Conservation (phyloP, 2,888 invertebrate species). For the Caenorhabditis becei region DNA sequence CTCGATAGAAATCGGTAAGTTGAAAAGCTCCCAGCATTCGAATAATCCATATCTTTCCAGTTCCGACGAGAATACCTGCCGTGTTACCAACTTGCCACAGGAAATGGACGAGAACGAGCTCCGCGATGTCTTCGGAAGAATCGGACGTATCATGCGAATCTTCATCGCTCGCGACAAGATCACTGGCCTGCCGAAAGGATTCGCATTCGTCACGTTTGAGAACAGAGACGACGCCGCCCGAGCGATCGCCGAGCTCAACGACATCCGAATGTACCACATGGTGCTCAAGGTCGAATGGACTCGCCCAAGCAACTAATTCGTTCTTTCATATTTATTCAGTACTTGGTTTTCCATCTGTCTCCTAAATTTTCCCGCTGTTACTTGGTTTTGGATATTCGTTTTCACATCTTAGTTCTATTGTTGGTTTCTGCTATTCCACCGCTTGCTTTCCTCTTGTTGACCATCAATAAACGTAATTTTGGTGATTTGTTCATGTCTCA, state of each 20-base stretch:
- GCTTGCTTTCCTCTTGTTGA: conserved; percentile 8
- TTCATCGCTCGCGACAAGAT: conserved; percentile 93
- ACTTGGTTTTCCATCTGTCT: conserved; percentile 11
- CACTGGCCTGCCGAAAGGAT: conserved; percentile 87
- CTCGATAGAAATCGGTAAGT: conserved; percentile 53
- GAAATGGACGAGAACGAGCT: conserved; percentile 94
- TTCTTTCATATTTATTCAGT: conserved; percentile 3
- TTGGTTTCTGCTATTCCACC: conserved; percentile 5
- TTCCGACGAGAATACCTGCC: conserved; percentile 88
- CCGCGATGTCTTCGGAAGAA: conserved; percentile 94
- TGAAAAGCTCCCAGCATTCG: background rate
- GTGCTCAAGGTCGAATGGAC: conserved; percentile 89
- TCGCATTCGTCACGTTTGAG: conserved; percentile 98
- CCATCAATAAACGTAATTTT: conserved; percentile 24
- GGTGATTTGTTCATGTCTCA: background rate
- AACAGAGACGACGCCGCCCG: conserved; percentile 87
- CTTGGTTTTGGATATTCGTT: conserved; percentile 15
- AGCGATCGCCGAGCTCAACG: conserved; percentile 87
- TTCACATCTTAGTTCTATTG: conserved; percentile 8
- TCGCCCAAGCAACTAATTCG: conserved; percentile 62
- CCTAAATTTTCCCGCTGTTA: conserved; percentile 6
- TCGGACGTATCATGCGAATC: conserved; percentile 88
- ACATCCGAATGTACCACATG: conserved; percentile 88
- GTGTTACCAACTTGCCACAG: conserved; percentile 97
- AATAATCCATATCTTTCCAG: conserved; percentile 44